Evolutionary conservation across 2,888 invertebrate species (phyloP).

Genomic region (Merodon equestris): DNA sequence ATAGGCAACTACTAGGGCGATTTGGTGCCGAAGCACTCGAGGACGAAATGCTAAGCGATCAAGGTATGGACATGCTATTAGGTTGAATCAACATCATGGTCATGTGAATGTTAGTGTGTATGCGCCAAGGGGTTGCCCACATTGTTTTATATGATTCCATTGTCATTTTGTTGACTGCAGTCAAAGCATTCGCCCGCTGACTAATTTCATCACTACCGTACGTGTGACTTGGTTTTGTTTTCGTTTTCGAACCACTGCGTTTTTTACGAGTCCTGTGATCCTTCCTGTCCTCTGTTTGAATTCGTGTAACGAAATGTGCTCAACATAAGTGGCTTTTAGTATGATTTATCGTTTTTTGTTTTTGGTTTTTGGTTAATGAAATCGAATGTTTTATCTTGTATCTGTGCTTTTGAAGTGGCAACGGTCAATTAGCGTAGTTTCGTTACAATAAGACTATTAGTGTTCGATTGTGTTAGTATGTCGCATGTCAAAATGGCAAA

Average conservation of each 20-base stretch:
- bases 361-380: slow-evolving; percentile 20
- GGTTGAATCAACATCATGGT: slow-evolving; percentile 14
- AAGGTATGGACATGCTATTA: slow-evolving; percentile 81
- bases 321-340: slow-evolving; percentile 21
- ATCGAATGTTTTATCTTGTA: slow-evolving; percentile 6
- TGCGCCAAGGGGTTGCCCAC: slow-evolving; percentile 31
- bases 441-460: too few relatives aligned
- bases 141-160: slow-evolving; percentile 52
- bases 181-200: slow-evolving; percentile 54
- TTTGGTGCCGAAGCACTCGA: slow-evolving; percentile 86
- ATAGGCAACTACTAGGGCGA: slow-evolving; percentile 83
- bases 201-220: slow-evolving; percentile 5
- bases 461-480: slow-evolving; percentile 34
- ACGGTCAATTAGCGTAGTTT: neutral
- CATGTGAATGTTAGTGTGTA: slow-evolving; percentile 22
- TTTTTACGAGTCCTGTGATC: slow-evolving; percentile 1
- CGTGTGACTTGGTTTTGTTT: slow-evolving; percentile 30
- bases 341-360: slow-evolving; percentile 5
- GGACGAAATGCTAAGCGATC: slow-evolving; percentile 86
- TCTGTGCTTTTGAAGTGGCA: slow-evolving; percentile 60
- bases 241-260: slow-evolving; percentile 37
- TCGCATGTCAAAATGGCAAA: slow-evolving; percentile 71
- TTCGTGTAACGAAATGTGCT: neutral
- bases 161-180: slow-evolving; percentile 63
- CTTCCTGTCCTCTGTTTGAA: slow-evolving; percentile 13